These are phyloP conservation scores for Orgyia antiqua DNA, from an alignment of 2,888 invertebrate species.

Conservation along the genomic window DNA sequence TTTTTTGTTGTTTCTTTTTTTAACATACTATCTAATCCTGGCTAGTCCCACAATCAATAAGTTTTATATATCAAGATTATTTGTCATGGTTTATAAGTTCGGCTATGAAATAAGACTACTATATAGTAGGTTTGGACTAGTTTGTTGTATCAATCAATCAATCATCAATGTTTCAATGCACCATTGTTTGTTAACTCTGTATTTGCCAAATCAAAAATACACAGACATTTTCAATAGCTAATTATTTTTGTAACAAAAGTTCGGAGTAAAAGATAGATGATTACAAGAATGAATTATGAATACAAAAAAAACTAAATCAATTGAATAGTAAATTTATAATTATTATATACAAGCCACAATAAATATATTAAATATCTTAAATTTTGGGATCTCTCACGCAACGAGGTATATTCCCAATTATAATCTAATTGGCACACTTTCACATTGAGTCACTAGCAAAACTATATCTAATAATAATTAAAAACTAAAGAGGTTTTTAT, in stretches of 20 bases:
- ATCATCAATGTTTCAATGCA: background rate
- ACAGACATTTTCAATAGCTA: no score
- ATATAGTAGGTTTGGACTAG: no score
- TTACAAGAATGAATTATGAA: constrained; percentile 25
- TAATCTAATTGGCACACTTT: constrained; percentile 76
- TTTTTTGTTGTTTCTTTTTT: no score
- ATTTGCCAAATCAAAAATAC: background rate
- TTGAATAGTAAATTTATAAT: constrained; percentile 33
- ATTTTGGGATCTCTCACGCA: constrained; percentile 34
- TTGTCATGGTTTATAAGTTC: no score
- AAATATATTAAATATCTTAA: constrained; percentile 59
- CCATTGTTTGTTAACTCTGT: background rate
- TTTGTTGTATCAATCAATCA: no score
- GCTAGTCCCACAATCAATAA: no score
- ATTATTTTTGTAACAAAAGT: constrained; percentile 10
- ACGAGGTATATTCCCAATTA: constrained; percentile 31
- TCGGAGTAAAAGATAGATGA: constrained; percentile 26
- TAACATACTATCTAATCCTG: no score
- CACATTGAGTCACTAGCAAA: constrained; percentile 76
- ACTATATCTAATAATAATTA: constrained; percentile 62
- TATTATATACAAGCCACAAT: constrained; percentile 58
- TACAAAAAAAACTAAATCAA: constrained; percentile 33
- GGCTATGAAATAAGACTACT: background rate
- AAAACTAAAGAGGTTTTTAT: constrained; percentile 54
- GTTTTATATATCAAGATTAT: no score